phyloP scores from a whole-genome alignment of 2,113 vertebrate genomes.

The Brachyhypopomus gauderio region DNA sequence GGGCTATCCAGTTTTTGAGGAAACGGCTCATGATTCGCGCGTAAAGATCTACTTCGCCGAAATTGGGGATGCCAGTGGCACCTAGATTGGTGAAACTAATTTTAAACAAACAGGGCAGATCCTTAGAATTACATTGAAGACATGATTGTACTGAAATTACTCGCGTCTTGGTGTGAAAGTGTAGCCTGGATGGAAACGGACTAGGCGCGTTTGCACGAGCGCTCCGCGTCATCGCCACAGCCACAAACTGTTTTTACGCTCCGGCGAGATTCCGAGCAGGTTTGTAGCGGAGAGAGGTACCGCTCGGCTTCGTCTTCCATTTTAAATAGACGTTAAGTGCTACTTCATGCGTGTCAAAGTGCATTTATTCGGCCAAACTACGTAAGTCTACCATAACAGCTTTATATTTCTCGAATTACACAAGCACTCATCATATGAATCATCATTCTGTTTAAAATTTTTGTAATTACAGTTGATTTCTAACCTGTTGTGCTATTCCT shows the following conservation, averaged over 20 bases:
- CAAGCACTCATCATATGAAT: background rate
- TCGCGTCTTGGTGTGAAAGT: background rate
- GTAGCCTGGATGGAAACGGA: background rate
- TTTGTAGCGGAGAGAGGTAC: background rate
- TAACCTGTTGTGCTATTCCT: constrained; percentile 38
- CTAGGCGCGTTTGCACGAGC: background rate
- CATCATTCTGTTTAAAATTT: background rate
- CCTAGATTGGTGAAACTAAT: background rate
- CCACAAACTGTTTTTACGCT: constrained; percentile 26
- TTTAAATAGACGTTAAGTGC: background rate
- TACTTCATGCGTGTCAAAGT: background rate
- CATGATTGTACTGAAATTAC: background rate
- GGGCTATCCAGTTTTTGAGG: too few species aligned
- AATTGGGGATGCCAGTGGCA: background rate
- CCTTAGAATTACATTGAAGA: background rate
- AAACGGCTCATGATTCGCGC: too few species aligned
- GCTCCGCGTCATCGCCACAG: constrained; percentile 31
- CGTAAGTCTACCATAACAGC: background rate
- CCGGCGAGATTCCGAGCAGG: too few species aligned
- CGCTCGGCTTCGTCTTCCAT: too few species aligned
- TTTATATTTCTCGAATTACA: background rate
- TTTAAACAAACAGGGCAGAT: background rate
- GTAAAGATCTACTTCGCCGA: background rate
- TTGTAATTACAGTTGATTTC: background rate
- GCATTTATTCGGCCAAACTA: background rate